Conservation (phyloP, 2,113 vertebrate genomes). For the Oreochromis niloticus region DNA sequence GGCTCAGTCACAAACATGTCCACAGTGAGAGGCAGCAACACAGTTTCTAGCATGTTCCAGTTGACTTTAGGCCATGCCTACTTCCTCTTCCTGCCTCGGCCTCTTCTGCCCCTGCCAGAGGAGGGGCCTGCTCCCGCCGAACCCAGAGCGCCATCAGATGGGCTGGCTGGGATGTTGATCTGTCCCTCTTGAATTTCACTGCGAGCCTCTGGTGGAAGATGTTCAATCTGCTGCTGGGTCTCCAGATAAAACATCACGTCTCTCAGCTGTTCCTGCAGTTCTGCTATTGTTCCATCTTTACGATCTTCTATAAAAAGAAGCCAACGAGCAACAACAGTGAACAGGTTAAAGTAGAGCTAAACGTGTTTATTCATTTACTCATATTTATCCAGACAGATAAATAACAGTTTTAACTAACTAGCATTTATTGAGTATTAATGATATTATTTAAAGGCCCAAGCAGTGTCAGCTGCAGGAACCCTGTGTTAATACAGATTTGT, state of each 20-base stretch:
- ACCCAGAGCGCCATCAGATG: conserved; percentile 27
- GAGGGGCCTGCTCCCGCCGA: conserved; percentile 63
- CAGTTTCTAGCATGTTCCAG: neutral
- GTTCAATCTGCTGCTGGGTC: conserved; percentile 89
- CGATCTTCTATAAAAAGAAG: conserved; percentile 56
- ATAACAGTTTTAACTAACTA: neutral
- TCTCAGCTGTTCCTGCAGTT: conserved; percentile 92
- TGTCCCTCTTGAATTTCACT: conserved; percentile 96
- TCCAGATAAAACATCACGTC: conserved; percentile 98
- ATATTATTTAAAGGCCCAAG: too few relatives aligned
- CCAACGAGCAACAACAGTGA: neutral
- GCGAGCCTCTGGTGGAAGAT: conserved; percentile 84
- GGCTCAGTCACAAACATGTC: neutral
- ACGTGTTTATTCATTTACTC: neutral
- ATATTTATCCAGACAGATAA: neutral
- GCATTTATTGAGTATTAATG: neutral
- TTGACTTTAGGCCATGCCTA: conserved; percentile 24
- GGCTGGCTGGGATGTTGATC: conserved; percentile 85
- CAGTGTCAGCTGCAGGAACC: neutral
- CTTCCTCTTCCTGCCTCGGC: conserved; percentile 89
- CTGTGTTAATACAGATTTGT: neutral
- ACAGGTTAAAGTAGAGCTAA: neutral
- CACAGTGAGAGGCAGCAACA: neutral
- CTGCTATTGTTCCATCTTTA: conserved; percentile 83
- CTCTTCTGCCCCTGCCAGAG: conserved; percentile 76